Percentiles rank a stretch among this genome's conserved stretches.
These are phyloP conservation scores for Luehdorfia chinensis DNA, from an alignment of 1,140 invertebrate species.

Conservation along the genomic window DNA sequence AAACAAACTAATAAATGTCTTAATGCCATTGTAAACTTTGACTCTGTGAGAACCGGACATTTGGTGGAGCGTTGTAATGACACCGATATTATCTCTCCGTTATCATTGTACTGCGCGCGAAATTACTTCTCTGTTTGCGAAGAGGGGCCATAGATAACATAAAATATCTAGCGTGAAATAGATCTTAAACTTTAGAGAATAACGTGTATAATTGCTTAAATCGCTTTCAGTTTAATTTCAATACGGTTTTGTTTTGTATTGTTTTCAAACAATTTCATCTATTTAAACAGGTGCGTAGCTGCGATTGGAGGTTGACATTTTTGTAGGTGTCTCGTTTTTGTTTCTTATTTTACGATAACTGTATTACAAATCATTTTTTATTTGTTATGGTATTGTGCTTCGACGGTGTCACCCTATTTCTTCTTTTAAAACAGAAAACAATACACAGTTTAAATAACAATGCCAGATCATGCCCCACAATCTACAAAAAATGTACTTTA, in stretches of 20 bases:
- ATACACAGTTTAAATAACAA: too few species aligned
- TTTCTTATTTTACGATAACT: neutral
- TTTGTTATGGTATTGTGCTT: too few species aligned
- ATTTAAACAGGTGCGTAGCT: constrained; percentile 7
- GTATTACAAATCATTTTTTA: too few species aligned
- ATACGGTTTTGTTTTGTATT: constrained; percentile 2
- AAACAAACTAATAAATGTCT: too few species aligned
- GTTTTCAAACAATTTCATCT: neutral
- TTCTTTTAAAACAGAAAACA: too few species aligned
- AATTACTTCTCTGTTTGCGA: constrained; percentile 11
- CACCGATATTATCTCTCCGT: constrained; percentile 2
- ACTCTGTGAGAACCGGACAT: constrained; percentile 6
- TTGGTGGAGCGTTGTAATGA: neutral
- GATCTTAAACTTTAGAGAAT: neutral
- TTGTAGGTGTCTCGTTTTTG: neutral
- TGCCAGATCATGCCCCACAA: too few species aligned
- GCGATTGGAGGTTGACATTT: neutral
- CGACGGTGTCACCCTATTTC: too few species aligned
- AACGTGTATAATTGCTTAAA: neutral
- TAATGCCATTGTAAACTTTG: too few species aligned
- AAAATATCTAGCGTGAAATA: neutral
- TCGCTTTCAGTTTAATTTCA: neutral
- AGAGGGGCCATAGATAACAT: neutral
- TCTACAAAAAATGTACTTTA: too few species aligned
- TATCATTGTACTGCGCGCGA: constrained; percentile 4